Evolutionary conservation across 2,113 vertebrate genomes (phyloP).

Genomic region (Trematomus loennbergii): DNA sequence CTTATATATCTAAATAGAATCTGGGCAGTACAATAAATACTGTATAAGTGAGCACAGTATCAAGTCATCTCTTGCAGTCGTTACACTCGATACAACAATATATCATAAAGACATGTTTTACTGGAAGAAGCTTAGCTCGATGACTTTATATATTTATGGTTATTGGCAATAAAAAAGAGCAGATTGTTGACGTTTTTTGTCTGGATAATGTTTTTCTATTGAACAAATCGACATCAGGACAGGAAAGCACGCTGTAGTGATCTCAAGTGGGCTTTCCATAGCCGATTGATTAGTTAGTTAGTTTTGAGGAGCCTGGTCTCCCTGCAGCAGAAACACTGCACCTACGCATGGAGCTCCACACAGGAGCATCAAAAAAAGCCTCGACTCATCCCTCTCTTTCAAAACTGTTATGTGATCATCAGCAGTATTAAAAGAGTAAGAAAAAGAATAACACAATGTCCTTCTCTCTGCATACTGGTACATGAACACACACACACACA

Average conservation of each 20-base stretch:
- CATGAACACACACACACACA: conserved; percentile 28
- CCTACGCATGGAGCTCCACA: neutral
- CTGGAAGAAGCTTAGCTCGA: neutral
- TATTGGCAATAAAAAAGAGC: no score
- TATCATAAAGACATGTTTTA: neutral
- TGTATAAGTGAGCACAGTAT: neutral
- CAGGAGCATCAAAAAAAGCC: neutral
- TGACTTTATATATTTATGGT: no score
- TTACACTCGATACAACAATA: neutral
- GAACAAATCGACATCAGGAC: neutral
- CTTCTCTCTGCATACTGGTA: neutral
- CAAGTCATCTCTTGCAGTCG: neutral
- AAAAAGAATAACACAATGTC: neutral
- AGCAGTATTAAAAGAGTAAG: no score
- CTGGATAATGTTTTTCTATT: neutral
- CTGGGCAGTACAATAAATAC: no score
- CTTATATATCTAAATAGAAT: no score
- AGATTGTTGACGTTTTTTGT: no score
- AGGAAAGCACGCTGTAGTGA: neutral
- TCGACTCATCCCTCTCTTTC: neutral
- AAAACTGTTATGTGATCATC: neutral
- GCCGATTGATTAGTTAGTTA: neutral
- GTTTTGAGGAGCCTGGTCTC: neutral
- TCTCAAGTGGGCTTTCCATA: neutral
- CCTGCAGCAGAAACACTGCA: neutral